Base-by-base conservation (phyloP, 1,140 invertebrate species). In the Brachionus sp. region DNA sequence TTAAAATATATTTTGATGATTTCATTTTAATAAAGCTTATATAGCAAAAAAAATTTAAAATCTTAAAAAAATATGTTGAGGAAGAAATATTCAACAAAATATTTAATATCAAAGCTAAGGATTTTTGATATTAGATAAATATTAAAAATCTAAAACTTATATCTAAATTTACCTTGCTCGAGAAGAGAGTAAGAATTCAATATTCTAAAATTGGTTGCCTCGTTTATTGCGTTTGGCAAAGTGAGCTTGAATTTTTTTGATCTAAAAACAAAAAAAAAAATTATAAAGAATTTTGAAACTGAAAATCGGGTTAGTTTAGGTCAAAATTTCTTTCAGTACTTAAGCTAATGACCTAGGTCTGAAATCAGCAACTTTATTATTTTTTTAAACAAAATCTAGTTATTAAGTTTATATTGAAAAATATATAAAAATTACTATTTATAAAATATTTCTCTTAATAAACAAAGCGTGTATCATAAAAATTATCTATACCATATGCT, bases 231-330 rank as follows among this genome's bases (percentile, higher is more conserved):
- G 13, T 75, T 75, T 46, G 70, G 70, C 44, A 75, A 46, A 25
- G 70, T 75, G 19, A 75, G 42, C 39, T 75, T 75, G 37, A 75
- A 25, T 46, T 75, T 75, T 75, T 75, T 75, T 13, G 42, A 75
- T 75, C 70, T 75, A 75, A 25, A 75, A 75, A 75, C 23, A 39
- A 39, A 70, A 70, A 70, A n/a, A 10, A 35, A 70, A 35, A 70
- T 39, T 19, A 39, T 19, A 37, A 70, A 37, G 64, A 5, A 35
- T 66, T 37, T 66, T 66, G n/a, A n/a, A 73, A 39, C 37, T 73
- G 37, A 44, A 42, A 37, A 68, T 23, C 12, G 9, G 23, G 25
- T 68, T 68, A 68, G 42, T 39, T 19, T 42, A 73, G 37, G 37
- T 73, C 37, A 73, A 39, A 37, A 73, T 19, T 19, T 3, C 37